Percentiles rank a stretch among this genome's conserved stretches.
phyloP scores from a whole-genome alignment of 1,140 invertebrate genomes.

The Nasonia vitripennis region DNA sequence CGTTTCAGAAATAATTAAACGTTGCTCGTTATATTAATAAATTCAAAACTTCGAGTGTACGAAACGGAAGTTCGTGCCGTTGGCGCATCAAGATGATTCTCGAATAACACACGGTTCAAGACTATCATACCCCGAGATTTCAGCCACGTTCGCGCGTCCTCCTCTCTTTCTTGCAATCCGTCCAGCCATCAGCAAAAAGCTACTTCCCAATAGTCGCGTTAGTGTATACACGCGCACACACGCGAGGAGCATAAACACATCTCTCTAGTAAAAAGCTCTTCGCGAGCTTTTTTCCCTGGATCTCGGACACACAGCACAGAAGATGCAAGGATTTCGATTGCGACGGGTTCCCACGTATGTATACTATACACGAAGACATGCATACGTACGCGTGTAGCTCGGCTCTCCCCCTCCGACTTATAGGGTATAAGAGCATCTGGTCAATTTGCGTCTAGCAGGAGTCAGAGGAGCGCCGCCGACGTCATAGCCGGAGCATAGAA shows the following conservation, averaged over 20 bases:
- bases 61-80: not conserved
- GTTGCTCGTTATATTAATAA: too few species aligned
- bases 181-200: not conserved
- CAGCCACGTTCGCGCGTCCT: not conserved
- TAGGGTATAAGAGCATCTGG: conserved; percentile 57
- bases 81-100: not conserved
- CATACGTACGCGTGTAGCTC: not conserved
- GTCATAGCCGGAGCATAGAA: conserved; percentile 75
- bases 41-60: too few species aligned
- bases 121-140: not conserved
- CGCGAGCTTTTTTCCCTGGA: not conserved
- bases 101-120: not conserved
- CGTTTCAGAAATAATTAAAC: too few species aligned
- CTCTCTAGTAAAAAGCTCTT: not conserved
- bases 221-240: not conserved
- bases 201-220: not conserved
- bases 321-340: not conserved
- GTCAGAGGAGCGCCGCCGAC: conserved; percentile 69
- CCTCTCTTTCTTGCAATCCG: not conserved
- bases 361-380: not conserved
- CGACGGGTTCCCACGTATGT: conserved; percentile 1
- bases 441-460: conserved; percentile 74
- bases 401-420: not conserved
- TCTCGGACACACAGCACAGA: not conserved
- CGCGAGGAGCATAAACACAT: not conserved